Conservation (phyloP, 2,113 vertebrate genomes). For the Ophiodon elongatus region DNA sequence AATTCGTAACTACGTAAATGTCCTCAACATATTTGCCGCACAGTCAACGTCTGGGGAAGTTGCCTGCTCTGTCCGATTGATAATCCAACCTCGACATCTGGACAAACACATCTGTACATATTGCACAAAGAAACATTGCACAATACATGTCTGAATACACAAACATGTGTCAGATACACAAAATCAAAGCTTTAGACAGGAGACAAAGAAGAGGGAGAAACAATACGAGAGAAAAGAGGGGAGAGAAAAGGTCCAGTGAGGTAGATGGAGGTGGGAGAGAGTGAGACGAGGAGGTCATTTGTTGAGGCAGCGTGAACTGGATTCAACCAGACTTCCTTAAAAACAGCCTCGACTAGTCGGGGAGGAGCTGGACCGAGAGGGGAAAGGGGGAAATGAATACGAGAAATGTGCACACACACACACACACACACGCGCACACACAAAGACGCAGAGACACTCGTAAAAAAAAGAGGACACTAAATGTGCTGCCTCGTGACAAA, state of each 20-base stretch:
- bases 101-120: background rate
- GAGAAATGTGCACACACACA: background rate
- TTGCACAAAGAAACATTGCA: background rate
- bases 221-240: background rate
- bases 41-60: background rate
- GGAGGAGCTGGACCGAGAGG: constrained; percentile 25
- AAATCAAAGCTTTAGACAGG: background rate
- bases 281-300: constrained; percentile 46
- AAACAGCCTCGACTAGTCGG: constrained; percentile 47
- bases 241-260: background rate
- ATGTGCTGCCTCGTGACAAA: constrained; percentile 28
- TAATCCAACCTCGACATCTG: background rate
- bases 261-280: constrained; percentile 9
- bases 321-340: constrained; percentile 77
- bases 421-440: background rate
- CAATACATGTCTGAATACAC: background rate
- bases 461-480: constrained; percentile 32
- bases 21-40: background rate
- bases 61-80: background rate
- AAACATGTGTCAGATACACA: background rate
- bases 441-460: background rate
- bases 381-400: constrained; percentile 22
- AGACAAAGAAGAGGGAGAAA: background rate
- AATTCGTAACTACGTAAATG: background rate
- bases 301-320: constrained; percentile 76